Evolutionary conservation across 2,888 invertebrate species (phyloP).

Genomic region (Tiliacea citrago): DNA sequence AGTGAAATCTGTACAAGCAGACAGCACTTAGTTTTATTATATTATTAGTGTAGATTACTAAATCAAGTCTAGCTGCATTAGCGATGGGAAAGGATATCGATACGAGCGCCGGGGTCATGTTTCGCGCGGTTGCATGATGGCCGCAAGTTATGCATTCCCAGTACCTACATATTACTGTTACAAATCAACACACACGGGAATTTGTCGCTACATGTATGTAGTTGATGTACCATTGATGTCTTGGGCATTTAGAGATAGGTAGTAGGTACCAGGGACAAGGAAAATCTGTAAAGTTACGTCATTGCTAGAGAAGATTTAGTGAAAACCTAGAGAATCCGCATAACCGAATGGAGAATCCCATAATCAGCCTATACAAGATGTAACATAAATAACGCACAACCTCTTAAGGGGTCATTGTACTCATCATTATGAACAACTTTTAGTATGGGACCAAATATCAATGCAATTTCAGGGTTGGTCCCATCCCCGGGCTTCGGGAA

Average conservation of each 20-base stretch:
- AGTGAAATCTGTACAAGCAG: slow-evolving; percentile 23
- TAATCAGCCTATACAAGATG: no score
- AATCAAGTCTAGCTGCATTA: slow-evolving; percentile 66
- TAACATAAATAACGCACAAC: no score
- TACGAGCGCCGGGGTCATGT: slow-evolving; percentile 78
- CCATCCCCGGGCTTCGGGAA: no score
- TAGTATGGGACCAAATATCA: no score
- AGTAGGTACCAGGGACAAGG: slow-evolving; percentile 2
- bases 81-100: slow-evolving; percentile 85
- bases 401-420: no score
- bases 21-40: slow-evolving; percentile 58
- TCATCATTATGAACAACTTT: no score
- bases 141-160: slow-evolving; percentile 81
- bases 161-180: slow-evolving; percentile 73
- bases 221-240: slow-evolving; percentile 7
- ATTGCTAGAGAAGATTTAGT: background rate
- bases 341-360: no score
- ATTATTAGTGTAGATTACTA: slow-evolving; percentile 63
- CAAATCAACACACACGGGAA: slow-evolving; percentile 82
- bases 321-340: background rate
- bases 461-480: no score
- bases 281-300: background rate
- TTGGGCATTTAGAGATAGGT: background rate
- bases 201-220: slow-evolving; percentile 51
- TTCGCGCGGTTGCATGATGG: slow-evolving; percentile 79